These are phyloP conservation scores for Sipha maydis DNA, from an alignment of 2,888 invertebrate species.

Conservation along the genomic window DNA sequence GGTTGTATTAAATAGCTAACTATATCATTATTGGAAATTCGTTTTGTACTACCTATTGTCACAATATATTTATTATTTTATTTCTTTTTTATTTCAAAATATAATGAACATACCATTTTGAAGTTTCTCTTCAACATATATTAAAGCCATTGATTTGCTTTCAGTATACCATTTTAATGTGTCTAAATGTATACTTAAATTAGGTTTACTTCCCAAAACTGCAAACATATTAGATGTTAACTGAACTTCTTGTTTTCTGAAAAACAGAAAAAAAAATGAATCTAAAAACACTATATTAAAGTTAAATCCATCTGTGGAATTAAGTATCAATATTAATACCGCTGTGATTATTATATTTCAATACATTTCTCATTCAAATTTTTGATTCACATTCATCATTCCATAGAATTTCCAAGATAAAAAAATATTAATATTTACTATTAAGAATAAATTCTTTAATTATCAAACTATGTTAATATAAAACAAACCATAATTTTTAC, in stretches of 20 bases:
- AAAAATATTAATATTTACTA: too few relatives aligned
- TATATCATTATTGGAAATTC: conserved; percentile 79
- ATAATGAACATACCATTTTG: conserved; percentile 68
- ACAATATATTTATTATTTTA: neutral
- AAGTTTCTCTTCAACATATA: conserved; percentile 79
- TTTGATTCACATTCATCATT: too few relatives aligned
- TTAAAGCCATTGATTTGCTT: conserved; percentile 79
- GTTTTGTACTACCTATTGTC: conserved; percentile 73
- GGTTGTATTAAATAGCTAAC: conserved; percentile 77
- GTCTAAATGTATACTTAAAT: conserved; percentile 81
- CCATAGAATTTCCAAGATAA: too few relatives aligned
- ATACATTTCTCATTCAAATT: too few relatives aligned
- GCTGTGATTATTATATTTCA: too few relatives aligned
- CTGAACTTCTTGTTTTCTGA: conserved; percentile 77
- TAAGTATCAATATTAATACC: too few relatives aligned
- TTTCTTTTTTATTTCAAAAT: neutral
- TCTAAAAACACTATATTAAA: too few relatives aligned
- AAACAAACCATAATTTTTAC: too few relatives aligned
- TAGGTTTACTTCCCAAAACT: conserved; percentile 86
- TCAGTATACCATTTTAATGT: conserved; percentile 82
- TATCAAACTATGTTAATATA: too few relatives aligned
- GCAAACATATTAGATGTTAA: conserved; percentile 75
- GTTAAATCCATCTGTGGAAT: too few relatives aligned
- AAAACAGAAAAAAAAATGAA: conserved; percentile 66
- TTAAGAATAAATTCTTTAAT: too few relatives aligned